Base-by-base conservation (phyloP, 1,140 invertebrate species). In the Drosophila arawakana region DNA sequence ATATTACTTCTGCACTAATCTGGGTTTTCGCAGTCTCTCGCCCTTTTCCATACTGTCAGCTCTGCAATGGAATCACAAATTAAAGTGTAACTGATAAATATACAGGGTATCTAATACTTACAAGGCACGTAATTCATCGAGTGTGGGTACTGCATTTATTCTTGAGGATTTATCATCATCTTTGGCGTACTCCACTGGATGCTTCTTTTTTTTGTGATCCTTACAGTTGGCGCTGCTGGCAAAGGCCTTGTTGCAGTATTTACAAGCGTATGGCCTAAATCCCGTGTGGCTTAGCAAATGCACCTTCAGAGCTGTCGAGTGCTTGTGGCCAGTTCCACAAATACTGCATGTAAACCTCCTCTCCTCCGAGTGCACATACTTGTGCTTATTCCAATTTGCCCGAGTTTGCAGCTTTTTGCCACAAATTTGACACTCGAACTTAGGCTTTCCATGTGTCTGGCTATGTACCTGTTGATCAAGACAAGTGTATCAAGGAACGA, bases 141-240 rank as follows among this genome's bases (percentile, higher is more conserved):
- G 43, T n/a, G 84, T 91, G 2, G 91, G 91, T 7, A 92, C 84
- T 18, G 74, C 44, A 55, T 54, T 34, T 7, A 86, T 50, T 2
- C 81, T 82, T 1, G 82, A 72, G 0, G 81, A 81, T 62, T 85
- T 80, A 7, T 49, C 58, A 21, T 61, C 63, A 39, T 63, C 43
- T 10, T 63, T 49, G 6, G 84, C 76, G 57, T 92, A 80, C 60
- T 93, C 92, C 18, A 73, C 61, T 0, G 93, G 92, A 84, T 94
- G 93, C 71, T 93, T 88, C 2, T 92, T 91, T 9, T 85, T 79
- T 55, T 93, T 93, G 68, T 94, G 93, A n/a, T 92, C 91, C 4
- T 93, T 82, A 74, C 93, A 94, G 62, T 93, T 93, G 5, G 90
- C 90, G 9, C 93, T 91, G 63, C 93, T 93, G 6, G 93, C 91